These are phyloP conservation scores for Embidobia sp. DNA, from an alignment of 2,888 invertebrate species.

Conservation along the genomic window DNA sequence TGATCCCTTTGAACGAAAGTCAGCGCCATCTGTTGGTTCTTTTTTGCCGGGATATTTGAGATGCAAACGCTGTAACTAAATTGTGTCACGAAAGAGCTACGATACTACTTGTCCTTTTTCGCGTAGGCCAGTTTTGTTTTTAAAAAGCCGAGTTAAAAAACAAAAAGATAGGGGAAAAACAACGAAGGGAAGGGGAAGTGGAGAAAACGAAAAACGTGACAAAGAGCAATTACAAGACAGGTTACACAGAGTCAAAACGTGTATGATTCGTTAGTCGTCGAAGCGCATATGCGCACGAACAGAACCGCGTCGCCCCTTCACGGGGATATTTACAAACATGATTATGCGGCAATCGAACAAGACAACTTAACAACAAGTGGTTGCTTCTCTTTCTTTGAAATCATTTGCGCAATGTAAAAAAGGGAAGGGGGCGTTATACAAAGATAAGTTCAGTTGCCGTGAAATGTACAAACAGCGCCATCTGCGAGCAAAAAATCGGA, in stretches of 20 bases:
- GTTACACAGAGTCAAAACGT: no score
- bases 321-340: constrained; percentile 34
- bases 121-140: constrained; percentile 28
- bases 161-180: no score
- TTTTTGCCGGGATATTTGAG: not conserved
- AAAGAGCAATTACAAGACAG: no score
- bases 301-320: constrained; percentile 11
- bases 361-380: constrained; percentile 9
- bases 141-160: no score
- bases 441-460: constrained; percentile 59
- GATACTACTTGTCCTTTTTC: no score
- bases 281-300: constrained; percentile 18
- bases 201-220: no score
- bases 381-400: no score
- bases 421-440: constrained; percentile 10
- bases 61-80: constrained; percentile 27
- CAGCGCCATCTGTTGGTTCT: constrained; percentile 3
- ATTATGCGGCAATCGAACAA: constrained; percentile 28
- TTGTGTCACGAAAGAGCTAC: not conserved
- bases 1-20: no score
- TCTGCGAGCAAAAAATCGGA: constrained; percentile 18
- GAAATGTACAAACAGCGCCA: constrained; percentile 61
- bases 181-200: no score
- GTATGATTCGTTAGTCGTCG: not conserved
- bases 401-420: no score